phyloP scores from a whole-genome alignment of 1,140 invertebrate genomes.

The Megathymus violae region DNA sequence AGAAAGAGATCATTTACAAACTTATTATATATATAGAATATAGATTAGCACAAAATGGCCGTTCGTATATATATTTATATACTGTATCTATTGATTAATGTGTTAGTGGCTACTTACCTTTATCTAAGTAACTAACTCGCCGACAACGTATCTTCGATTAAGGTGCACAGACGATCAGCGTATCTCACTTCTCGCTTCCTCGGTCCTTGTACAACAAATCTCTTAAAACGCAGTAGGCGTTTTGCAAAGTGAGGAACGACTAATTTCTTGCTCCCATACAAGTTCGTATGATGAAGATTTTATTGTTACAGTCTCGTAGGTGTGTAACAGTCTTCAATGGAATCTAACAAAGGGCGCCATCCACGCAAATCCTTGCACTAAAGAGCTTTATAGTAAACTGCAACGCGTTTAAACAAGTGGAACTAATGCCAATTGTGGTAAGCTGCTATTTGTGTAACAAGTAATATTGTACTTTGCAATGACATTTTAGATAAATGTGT shows the following conservation, averaged over 20 bases:
- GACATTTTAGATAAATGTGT: neutral
- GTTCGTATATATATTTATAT: too few species aligned
- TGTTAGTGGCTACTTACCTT: too few species aligned
- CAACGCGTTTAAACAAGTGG: constrained; percentile 25
- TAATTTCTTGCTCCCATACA: constrained; percentile 61
- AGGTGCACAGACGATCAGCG: too few species aligned
- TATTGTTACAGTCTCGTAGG: constrained; percentile 57
- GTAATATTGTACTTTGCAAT: constrained; percentile 5
- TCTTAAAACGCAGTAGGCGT: constrained; percentile 49
- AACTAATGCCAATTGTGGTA: constrained; percentile 31
- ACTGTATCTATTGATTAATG: too few species aligned
- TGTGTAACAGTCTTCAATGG: constrained; percentile 39
- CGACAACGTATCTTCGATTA: too few species aligned
- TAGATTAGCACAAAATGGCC: too few species aligned
- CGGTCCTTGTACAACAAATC: neutral
- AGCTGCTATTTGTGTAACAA: constrained; percentile 7
- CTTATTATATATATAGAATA: too few species aligned
- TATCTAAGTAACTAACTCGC: too few species aligned
- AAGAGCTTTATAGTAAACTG: constrained; percentile 22
- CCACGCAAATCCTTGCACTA: constrained; percentile 22
- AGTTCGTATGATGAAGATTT: constrained; percentile 62
- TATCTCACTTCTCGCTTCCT: neutral
- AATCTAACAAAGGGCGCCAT: constrained; percentile 21
- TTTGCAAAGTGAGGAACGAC: constrained; percentile 54
- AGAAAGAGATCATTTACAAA: too few species aligned